Base-by-base conservation (phyloP, 2,797 vertebrate genomes). In the Sylvilagus floridanus region DNA sequence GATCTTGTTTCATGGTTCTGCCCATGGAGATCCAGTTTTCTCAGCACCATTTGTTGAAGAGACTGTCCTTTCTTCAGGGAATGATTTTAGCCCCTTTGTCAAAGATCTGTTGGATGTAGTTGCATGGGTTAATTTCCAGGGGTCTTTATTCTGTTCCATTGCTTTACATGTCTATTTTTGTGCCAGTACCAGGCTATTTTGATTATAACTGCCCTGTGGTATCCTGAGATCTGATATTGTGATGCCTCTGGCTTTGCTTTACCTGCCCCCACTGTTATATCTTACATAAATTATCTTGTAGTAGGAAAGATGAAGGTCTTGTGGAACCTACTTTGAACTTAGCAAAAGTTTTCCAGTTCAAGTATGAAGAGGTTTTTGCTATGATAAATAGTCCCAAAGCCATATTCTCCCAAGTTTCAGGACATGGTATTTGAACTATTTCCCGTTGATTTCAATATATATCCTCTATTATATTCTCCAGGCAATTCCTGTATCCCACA, bases 271-370 rank as follows among this genome's bases (percentile, higher is more conserved):
- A 54, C 10, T 84, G 30, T 54, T 73, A 26, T 22, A 62, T 77
- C 62, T 68, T 35, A 28, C 60, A 9, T 90, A 62, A 87, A 50
- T 68, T 12, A 72, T 52, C 8, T 81, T 57, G 10, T 42, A 9
- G 14, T 12, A 95, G 71, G n/a, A 85, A 97, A 88, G 2, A 14
- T 7, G 30, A 72, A 81, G 22, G 9, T 5, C 1, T 69, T 22
- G 26, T 94, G 24, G 17, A 73, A 7, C 24, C 13, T 85, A 78
- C 85, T 72, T 14, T 83, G 78, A 75, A 69, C 26, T 73, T 84
- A 19, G 68, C 60, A 16, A 50, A 76, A 65, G 1, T 19, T 91
- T 96, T 78, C 72, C 13, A 79, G 63, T 72, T 71, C 37, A 96
- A 83, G 54, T 50, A 32, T 28, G 73, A 50, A 84, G 17, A 81